Base-by-base conservation (phyloP, 2,113 vertebrate genomes). In the Corydoras maculifer region DNA sequence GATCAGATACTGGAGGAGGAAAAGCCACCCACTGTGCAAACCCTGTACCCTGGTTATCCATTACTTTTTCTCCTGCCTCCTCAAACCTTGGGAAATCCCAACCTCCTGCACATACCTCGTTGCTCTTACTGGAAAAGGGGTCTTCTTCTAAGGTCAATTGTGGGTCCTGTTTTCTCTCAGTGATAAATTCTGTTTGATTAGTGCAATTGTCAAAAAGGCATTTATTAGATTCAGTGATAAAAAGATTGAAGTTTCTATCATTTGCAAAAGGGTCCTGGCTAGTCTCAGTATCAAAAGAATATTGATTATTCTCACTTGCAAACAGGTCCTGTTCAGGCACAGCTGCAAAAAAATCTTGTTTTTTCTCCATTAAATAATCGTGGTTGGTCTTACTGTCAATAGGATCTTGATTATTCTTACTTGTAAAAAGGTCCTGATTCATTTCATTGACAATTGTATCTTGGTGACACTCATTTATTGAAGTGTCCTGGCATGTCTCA, bases 1-100 rank as follows among this genome's bases (percentile, higher is more conserved):
- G 79, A 48, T 82, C 81, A 63, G 78, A 70, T 43, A 74, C 74
- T 69, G 2, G 74, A 4, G 77, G 70, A 70, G 85, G 80, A 73
- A 87, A 87, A 70, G 86, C 82, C 12, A 82, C 81, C 86, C 88
- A 90, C 62, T 11, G 82, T 69, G 85, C 80, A 79, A 85, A 82
- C 75, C 82, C 82, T 77, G 84, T 86, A 76, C 62, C 32, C 72
- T 86, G 86, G 70, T 76, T 79, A 69, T 88, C 85, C 76, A 80
- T 81, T 65, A 65, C 77, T 79, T 6, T 35, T 60, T 62, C 67
- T 18, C 35, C 70, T 55, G 5, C 49, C 30, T 75, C 61, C 35
- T 25, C 49, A 69, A n/a, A 65, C 6, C 57, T 72, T 64, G 35
- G 58, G 12, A 61, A 58, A 43, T 75, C 75, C 60, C 72, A 80